phyloP scores from a whole-genome alignment of 2,113 vertebrate species.

The Istiophorus platypterus region DNA sequence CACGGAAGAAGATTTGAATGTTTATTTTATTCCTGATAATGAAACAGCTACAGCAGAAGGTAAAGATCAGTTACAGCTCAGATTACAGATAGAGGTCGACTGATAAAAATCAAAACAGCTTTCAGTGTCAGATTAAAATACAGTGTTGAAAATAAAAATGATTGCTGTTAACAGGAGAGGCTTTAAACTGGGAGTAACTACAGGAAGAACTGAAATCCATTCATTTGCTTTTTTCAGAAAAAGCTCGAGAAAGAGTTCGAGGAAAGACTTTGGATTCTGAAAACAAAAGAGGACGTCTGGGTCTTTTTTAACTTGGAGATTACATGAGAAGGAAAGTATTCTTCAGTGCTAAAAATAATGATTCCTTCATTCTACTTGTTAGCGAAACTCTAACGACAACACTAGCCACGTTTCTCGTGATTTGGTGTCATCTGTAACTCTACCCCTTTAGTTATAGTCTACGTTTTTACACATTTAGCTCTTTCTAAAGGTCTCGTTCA shows the following conservation, averaged over 20 bases:
- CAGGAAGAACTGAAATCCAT: neutral
- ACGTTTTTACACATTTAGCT: neutral
- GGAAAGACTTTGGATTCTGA: neutral
- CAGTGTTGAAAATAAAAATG: neutral
- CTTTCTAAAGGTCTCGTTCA: neutral
- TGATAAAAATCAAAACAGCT: slow-evolving; percentile 29
- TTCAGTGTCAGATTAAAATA: slow-evolving; percentile 31
- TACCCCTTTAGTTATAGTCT: neutral
- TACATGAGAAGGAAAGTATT: too few species aligned
- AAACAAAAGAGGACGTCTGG: neutral
- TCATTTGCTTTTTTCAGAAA: neutral
- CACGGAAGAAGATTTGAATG: slow-evolving; percentile 30
- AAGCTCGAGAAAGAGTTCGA: neutral
- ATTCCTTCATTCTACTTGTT: slow-evolving; percentile 2
- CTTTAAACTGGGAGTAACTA: neutral
- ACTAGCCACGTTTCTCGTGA: neutral
- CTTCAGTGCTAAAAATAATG: neutral
- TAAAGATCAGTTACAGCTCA: slow-evolving; percentile 43
- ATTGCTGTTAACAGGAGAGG: neutral
- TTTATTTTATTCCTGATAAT: slow-evolving; percentile 60
- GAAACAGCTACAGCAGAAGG: slow-evolving; percentile 63
- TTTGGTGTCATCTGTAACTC: neutral
- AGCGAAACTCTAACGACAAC: neutral
- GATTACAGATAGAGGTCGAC: slow-evolving; percentile 49
- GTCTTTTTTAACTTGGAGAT: neutral